phyloP scores from a whole-genome alignment of 2,888 invertebrate species.

The Cataglyphis altisquamis region DNA sequence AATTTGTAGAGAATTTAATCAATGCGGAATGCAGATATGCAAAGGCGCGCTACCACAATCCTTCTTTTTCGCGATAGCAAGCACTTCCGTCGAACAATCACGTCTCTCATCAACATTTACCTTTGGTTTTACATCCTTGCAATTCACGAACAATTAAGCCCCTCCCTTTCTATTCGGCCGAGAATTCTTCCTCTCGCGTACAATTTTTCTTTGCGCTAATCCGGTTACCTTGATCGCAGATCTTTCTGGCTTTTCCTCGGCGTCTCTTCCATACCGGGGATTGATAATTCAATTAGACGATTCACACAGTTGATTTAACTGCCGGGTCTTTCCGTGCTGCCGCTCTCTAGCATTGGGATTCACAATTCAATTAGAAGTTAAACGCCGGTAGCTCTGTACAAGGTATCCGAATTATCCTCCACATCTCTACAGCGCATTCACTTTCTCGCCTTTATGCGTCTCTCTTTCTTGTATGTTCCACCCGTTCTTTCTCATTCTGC shows the following conservation, averaged over 20 bases:
- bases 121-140: slow-evolving; percentile 47
- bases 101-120: slow-evolving; percentile 51
- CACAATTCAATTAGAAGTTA: slow-evolving; percentile 83
- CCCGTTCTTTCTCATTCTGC: slow-evolving; percentile 23
- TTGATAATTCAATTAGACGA: slow-evolving; percentile 80
- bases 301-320: slow-evolving; percentile 81
- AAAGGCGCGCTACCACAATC: slow-evolving; percentile 23
- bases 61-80: not conserved
- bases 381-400: slow-evolving; percentile 79
- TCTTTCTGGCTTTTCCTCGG: slow-evolving; percentile 65
- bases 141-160: slow-evolving; percentile 39
- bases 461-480: slow-evolving; percentile 21
- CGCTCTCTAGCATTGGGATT: slow-evolving; percentile 77
- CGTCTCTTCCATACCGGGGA: slow-evolving; percentile 65
- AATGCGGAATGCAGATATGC: slow-evolving; percentile 4
- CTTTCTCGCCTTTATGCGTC: slow-evolving; percentile 55
- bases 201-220: slow-evolving; percentile 70
- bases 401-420: slow-evolving; percentile 76
- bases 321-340: slow-evolving; percentile 73
- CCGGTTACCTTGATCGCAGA: slow-evolving; percentile 74
- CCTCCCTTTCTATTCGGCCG: slow-evolving; percentile 5
- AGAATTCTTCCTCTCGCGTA: not conserved
- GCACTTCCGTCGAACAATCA: slow-evolving; percentile 29
- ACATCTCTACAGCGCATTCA: slow-evolving; percentile 69
- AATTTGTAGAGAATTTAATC: not conserved